Percentiles rank a stretch among this genome's conserved stretches.
Evolutionary conservation across 2,888 invertebrate genomes (phyloP).

Genomic region (Chloromyia formosa): DNA sequence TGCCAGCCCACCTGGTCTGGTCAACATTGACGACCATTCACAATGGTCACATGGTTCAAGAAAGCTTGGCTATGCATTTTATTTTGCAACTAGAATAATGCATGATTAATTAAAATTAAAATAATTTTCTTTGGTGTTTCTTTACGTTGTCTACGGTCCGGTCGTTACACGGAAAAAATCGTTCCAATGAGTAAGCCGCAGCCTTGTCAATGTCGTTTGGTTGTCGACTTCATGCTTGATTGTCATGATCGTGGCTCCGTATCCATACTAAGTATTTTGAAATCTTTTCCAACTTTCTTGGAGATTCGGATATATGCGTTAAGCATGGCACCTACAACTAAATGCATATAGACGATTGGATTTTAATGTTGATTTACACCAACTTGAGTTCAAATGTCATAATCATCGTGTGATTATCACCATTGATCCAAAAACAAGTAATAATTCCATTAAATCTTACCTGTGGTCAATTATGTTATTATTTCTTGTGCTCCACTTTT

Average conservation of each 20-base stretch:
- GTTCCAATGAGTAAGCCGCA: conserved; percentile 32
- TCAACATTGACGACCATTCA: background rate
- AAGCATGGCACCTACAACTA: background rate
- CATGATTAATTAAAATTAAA: conserved; percentile 36
- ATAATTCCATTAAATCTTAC: too few species aligned
- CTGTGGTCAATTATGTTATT: too few species aligned
- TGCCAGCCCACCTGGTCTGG: conserved; percentile 1
- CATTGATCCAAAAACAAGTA: too few species aligned
- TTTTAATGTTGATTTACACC: too few species aligned
- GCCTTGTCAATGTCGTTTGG: conserved; percentile 47
- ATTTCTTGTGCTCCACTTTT: too few species aligned
- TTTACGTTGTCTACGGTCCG: background rate
- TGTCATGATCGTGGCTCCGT: conserved; percentile 29
- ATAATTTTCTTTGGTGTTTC: conserved; percentile 28
- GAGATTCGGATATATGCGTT: background rate
- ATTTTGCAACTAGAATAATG: conserved; percentile 14
- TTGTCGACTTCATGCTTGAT: conserved; percentile 31
- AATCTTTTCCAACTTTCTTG: background rate
- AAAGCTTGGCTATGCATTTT: conserved; percentile 14
- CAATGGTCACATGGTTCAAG: background rate
- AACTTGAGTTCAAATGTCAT: too few species aligned
- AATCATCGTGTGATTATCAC: too few species aligned
- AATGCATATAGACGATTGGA: too few species aligned
- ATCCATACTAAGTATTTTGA: background rate
- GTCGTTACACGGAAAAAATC: conserved; percentile 20